Conservation (phyloP, 2,888 invertebrate genomes). For the Ennomos quercinarius region DNA sequence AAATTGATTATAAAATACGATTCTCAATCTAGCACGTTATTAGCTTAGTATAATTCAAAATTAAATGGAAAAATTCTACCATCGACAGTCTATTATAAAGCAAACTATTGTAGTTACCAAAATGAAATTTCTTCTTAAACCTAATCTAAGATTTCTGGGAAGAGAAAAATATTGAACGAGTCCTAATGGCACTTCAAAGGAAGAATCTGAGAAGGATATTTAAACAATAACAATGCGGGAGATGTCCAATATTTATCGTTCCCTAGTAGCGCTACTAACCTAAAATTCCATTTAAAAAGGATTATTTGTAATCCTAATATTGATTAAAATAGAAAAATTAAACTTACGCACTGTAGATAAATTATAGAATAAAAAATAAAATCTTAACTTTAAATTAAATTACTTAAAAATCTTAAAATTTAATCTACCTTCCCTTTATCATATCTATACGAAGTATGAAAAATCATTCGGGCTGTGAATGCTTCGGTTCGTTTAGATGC, state of each 20-base stretch:
- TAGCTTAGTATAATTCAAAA: constrained; percentile 79
- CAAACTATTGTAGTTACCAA: constrained; percentile 76
- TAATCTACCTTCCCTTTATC: constrained; percentile 73
- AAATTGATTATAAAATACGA: constrained; percentile 51
- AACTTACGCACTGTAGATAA: constrained; percentile 83
- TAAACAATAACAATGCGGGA: constrained; percentile 4
- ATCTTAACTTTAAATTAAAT: constrained; percentile 69
- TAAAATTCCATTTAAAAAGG: constrained; percentile 76
- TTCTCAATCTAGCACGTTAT: constrained; percentile 72
- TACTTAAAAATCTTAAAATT: constrained; percentile 62
- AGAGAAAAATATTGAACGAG: constrained; percentile 43
- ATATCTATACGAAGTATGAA: constrained; percentile 80
- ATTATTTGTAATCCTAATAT: constrained; percentile 65
- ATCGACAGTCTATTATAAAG: constrained; percentile 67
- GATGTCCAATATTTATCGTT: constrained; percentile 48
- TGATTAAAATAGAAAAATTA: constrained; percentile 77
- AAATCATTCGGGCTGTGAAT: constrained; percentile 85
- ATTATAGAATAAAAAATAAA: constrained; percentile 72
- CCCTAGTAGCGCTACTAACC: constrained; percentile 70
- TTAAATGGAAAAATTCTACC: constrained; percentile 70
- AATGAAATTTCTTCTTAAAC: constrained; percentile 81
- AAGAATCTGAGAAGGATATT: constrained; percentile 26
- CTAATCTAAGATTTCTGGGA: constrained; percentile 74
- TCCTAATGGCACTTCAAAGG: constrained; percentile 21
- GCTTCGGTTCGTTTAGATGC: constrained; percentile 74